A percentile compares a stretch with the other conserved stretches of the same genome.
phyloP scores from a whole-genome alignment of 1,140 invertebrate species.

The Drosophila ironensis region DNA sequence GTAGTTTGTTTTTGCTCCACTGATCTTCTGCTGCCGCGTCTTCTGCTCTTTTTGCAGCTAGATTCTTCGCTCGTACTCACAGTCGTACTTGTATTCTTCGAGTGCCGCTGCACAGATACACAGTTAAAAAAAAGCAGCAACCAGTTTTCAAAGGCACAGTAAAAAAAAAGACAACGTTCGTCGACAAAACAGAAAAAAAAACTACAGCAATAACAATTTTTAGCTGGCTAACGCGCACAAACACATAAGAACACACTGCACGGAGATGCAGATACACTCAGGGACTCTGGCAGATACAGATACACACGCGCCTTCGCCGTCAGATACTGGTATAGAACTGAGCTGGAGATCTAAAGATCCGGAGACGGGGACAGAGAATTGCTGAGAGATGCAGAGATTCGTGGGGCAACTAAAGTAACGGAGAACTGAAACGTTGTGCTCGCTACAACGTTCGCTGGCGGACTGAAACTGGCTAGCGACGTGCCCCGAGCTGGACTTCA shows the following conservation, averaged over 20 bases:
- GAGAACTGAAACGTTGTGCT: slow-evolving; percentile 48
- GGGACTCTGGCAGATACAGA: background rate
- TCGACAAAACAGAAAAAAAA: too few species aligned
- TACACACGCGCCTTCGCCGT: slow-evolving; percentile 9
- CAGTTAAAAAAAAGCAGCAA: slow-evolving; percentile 43
- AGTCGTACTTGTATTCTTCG: slow-evolving; percentile 2
- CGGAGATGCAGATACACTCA: background rate
- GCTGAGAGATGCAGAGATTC: background rate
- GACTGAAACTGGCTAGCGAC: slow-evolving; percentile 60
- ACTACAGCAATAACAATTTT: slow-evolving; percentile 60
- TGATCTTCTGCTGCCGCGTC: slow-evolving; percentile 15
- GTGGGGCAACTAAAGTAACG: background rate
- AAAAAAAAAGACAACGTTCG: slow-evolving; percentile 68
- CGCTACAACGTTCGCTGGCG: slow-evolving; percentile 63
- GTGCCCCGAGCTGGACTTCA: slow-evolving; percentile 15
- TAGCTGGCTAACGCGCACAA: slow-evolving; percentile 35
- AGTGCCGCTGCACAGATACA: slow-evolving; percentile 47
- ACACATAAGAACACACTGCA: slow-evolving; percentile 7
- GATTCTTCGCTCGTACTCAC: slow-evolving; percentile 24
- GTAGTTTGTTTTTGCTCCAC: slow-evolving; percentile 28
- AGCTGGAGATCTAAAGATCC: slow-evolving; percentile 2
- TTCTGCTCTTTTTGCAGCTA: slow-evolving; percentile 21
- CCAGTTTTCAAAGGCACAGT: slow-evolving; percentile 64
- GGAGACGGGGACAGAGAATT: background rate
- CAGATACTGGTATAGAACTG: slow-evolving; percentile 24